A percentile compares a stretch with the other conserved stretches of the same genome.
phyloP scores from a whole-genome alignment of 2,888 invertebrate species.

The Carabus problematicus region DNA sequence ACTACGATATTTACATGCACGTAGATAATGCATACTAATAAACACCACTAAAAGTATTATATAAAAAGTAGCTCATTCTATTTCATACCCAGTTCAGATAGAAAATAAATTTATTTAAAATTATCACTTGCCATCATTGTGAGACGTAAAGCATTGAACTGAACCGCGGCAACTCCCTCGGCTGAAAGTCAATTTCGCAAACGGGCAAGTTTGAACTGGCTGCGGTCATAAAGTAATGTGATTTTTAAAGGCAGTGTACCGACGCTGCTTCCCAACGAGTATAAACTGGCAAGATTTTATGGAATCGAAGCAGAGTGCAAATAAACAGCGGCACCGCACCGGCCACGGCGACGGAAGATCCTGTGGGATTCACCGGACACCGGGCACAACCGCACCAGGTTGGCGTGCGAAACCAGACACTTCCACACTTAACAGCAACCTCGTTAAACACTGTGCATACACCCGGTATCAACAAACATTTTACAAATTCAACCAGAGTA shows the following conservation, averaged over 20 bases:
- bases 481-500: too few species aligned
- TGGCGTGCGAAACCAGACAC: neutral
- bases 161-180: neutral
- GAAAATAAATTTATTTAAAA: slow-evolving; percentile 14
- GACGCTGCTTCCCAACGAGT: slow-evolving; percentile 4
- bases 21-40: too few species aligned
- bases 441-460: too few species aligned
- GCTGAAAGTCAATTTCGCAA: slow-evolving; percentile 1
- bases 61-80: too few species aligned
- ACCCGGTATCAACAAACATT: too few species aligned
- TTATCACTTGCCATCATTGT: slow-evolving; percentile 11
- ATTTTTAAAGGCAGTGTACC: slow-evolving; percentile 9
- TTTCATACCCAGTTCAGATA: too few species aligned
- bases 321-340: slow-evolving; percentile 5
- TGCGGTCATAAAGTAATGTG: slow-evolving; percentile 11
- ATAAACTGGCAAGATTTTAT: slow-evolving; percentile 14
- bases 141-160: slow-evolving; percentile 2
- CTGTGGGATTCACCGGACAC: slow-evolving; percentile 13
- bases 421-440: too few species aligned
- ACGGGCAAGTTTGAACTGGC: slow-evolving; percentile 10
- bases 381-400: slow-evolving; percentile 4
- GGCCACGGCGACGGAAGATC: slow-evolving; percentile 2
- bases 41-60: too few species aligned
- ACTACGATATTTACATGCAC: neutral
- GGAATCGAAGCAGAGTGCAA: neutral